Percentiles rank a stretch among this genome's conserved stretches.
These are phyloP conservation scores for Myiozetetes cayanensis DNA, from an alignment of 2,113 vertebrate species.

Conservation along the genomic window DNA sequence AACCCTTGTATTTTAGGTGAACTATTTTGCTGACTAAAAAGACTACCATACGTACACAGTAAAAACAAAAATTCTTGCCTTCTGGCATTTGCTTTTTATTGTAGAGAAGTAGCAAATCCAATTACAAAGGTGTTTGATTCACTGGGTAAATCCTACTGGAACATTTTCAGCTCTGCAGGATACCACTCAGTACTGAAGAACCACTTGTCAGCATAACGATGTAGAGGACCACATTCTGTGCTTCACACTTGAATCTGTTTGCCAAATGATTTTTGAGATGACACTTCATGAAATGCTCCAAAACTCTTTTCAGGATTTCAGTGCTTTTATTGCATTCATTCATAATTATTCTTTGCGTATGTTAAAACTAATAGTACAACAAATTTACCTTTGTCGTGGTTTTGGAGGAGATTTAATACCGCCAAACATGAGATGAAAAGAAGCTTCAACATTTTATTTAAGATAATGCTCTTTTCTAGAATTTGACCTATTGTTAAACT, in stretches of 20 bases:
- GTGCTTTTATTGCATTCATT: background rate
- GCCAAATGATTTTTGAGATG: slow-evolving; percentile 31
- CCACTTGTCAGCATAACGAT: slow-evolving; percentile 46
- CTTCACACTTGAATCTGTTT: slow-evolving; percentile 16
- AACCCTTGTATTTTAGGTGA: background rate
- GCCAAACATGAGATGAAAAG: background rate
- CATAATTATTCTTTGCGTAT: background rate
- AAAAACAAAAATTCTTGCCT: background rate
- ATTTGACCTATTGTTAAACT: background rate
- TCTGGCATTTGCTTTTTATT: slow-evolving; percentile 19
- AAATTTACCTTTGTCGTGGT: background rate
- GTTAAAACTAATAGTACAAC: background rate
- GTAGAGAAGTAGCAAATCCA: slow-evolving; percentile 19
- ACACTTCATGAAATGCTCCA: background rate
- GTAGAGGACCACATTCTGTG: slow-evolving; percentile 29
- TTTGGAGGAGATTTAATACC: background rate
- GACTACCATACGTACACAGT: background rate
- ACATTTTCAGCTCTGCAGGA: slow-evolving; percentile 34
- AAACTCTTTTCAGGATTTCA: background rate
- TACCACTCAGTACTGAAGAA: slow-evolving; percentile 42
- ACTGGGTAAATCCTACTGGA: slow-evolving; percentile 38
- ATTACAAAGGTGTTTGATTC: slow-evolving; percentile 50
- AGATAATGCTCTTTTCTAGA: background rate
- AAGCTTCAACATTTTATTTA: background rate
- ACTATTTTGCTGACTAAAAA: slow-evolving; percentile 37